Base-by-base conservation (phyloP, 2,888 invertebrate genomes). In the Drosophila neutralis region DNA sequence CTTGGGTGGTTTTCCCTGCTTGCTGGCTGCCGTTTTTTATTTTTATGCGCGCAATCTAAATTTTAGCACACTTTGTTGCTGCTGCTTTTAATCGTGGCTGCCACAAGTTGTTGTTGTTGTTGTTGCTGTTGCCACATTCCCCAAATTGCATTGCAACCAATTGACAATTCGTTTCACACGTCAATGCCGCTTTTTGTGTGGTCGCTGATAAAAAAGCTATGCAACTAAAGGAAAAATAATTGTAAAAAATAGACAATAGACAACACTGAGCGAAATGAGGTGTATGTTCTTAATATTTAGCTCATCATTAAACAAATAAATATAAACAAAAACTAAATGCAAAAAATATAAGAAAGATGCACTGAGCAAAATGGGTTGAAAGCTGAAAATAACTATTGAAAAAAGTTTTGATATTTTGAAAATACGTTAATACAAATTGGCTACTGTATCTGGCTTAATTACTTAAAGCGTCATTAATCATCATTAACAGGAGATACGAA, bases 1-100 rank as follows among this genome's bases (percentile, higher is more conserved):
- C 86, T 89, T 88, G 83, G 86, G 84, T 89, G 91, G 89, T 56
- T 79, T 49, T 72, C 21, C 56, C 24, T 24, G 29, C 13, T 7
- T n/a, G 27, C 13, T 60, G 27, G 27, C 1, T n/a, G 33, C 45
- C 24, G n/a, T 24, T 15, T n/a, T 24, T 31, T 52, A 27, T 35
- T 53, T 21, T 36, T 54, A 36, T 57, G 15, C 21, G 40, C 57
- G 42, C 31, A 56, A 15, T 56, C 56, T 57, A 57, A 57, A 42
- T 57, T 57, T 57, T 21, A 11, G 29, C 57, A 24, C 4, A 57
- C 40, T 57, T 57, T 51, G 45, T 24, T 48, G 51, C 18, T 59
- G 36, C 53, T 38, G 54, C 24, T 57, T 36, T 54, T 56, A 58
- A 64, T 63, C 36, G 36, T 45, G 38, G 58, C 31, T 54, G 48